Evolutionary conservation across 2,888 invertebrate genomes (phyloP), one percentile per base, ranked within the genome.

Genomic region (Chloromyia formosa): DNA sequence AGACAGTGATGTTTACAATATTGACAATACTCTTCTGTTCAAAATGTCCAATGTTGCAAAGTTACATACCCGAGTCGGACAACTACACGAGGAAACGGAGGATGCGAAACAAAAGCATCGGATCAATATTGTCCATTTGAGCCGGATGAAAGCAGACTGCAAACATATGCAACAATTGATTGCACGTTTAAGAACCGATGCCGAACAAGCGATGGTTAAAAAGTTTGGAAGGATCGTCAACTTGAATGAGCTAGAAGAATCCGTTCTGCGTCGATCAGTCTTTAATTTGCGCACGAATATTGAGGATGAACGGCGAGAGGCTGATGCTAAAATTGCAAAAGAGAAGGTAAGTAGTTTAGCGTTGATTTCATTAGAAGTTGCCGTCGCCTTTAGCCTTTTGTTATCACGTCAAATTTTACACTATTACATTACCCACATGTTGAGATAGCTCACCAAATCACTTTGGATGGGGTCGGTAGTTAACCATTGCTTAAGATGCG

Each of bases 121-220:
- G 80, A 87, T 90, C 56, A 91, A 92, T 81, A 88, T 90, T 76
- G 87, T 88, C 0, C 93, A 93, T 81, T 82, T 93, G 74, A 88
- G 89, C 71, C 89, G 92, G 77, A 91, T 93, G 90, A 89, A 89
- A 82, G 86, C 90, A 0, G 93, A 93, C 81, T 86, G 91, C 14
- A 88, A 88, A 61, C 88, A 88, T 64, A 93, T 93, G 93, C 86
- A 88, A 9, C 83, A 84, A 0, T 86, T 88, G 73, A 90, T 91
- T 0, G 84, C 85, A 1, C 85, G 86, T 9, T 81, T 93, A 3
- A 88, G 90, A 73, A 87, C 87, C 1, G 86, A 85, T 81, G 87
- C 89, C 27, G 82, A 83, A 14, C 82, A 86, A 42, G 84, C 85
- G 58, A 88, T 89, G 87, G 84, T 84, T 58, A 84, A 86, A 54